Base-by-base conservation (phyloP, 2,113 vertebrate species). In the Sardina pilchardus region DNA sequence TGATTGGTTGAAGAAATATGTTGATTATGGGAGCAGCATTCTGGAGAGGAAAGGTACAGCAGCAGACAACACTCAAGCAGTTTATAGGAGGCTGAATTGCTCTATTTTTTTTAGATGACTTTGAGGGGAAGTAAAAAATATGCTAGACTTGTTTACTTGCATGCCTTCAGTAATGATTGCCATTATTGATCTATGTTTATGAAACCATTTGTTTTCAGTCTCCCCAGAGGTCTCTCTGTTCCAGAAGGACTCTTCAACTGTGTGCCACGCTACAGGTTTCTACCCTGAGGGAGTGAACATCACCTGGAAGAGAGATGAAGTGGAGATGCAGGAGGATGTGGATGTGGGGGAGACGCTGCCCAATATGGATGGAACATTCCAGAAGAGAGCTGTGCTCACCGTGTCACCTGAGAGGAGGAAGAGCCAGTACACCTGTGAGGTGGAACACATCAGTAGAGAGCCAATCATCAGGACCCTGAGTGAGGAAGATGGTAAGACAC, bases 361-460 rank as follows among this genome's bases (percentile, higher is more conserved):
- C 75, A 93, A 93, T 47, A 82, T 81, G 1, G 90, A 93, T 26
- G 89, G 92, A 42, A 89, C 88, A 48, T 94, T 92, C 85, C 91
- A 93, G 93, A 86, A 78, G 81, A 89, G 82, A 0, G 59, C n/a
- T n/a, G n/a, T n/a, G n/a, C n/a, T n/a, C n/a, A n/a, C n/a, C n/a
- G n/a, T n/a, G n/a, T n/a, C n/a, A 26, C 30, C 88, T 71, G 86
- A 87, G 21, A 1, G 17, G 45, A 21, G 85, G 21, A 80, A 82
- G 0, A 48, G 82, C 0, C 0, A 43, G 14, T 89, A 42, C 78
- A 89, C 43, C n/a, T n/a, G n/a, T n/a, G n/a, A n/a, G n/a, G n/a
- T n/a, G n/a, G n/a, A n/a, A n/a, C n/a, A n/a, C n/a, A 26, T 53
- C 53, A 83, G 81, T 8, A 0, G 71, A 3, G 34, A 45, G 1